Evolutionary conservation across 2,888 invertebrate genomes (phyloP).

Genomic region (Therioaphis trifolii): DNA sequence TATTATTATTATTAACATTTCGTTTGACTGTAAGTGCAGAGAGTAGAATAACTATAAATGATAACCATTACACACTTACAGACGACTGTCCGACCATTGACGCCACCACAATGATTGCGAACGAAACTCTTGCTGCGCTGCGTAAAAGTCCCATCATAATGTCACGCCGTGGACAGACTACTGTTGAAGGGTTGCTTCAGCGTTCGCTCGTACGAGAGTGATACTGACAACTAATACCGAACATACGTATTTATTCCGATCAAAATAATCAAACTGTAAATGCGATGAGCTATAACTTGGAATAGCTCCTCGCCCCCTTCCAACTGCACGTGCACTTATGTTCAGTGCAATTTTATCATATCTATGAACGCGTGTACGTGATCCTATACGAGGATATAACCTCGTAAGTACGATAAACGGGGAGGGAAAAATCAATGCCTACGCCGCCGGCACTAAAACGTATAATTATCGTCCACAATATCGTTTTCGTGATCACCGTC

Average conservation of each 20-base stretch:
- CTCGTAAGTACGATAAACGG: too few species aligned
- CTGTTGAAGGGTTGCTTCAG: background rate
- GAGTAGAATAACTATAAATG: background rate
- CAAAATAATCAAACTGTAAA: background rate
- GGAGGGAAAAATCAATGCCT: background rate
- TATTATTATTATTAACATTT: background rate
- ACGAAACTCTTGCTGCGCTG: background rate
- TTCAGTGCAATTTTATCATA: background rate
- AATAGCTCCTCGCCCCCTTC: background rate
- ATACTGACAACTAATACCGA: background rate
- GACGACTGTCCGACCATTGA: background rate
- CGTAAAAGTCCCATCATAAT: background rate
- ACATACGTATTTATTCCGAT: background rate
- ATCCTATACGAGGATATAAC: too few species aligned
- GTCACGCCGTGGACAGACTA: too few species aligned
- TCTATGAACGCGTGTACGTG: too few species aligned
- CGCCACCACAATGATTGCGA: background rate
- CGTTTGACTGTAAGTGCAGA: too few species aligned
- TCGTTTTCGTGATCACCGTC: too few species aligned
- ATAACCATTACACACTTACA: conserved; percentile 10
- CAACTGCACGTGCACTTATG: background rate
- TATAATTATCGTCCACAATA: background rate
- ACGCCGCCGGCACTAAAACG: background rate
- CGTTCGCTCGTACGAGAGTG: background rate
- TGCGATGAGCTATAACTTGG: conserved; percentile 1